Conservation (phyloP, 2,888 invertebrate species). For the Mycalesis mineus region DNA sequence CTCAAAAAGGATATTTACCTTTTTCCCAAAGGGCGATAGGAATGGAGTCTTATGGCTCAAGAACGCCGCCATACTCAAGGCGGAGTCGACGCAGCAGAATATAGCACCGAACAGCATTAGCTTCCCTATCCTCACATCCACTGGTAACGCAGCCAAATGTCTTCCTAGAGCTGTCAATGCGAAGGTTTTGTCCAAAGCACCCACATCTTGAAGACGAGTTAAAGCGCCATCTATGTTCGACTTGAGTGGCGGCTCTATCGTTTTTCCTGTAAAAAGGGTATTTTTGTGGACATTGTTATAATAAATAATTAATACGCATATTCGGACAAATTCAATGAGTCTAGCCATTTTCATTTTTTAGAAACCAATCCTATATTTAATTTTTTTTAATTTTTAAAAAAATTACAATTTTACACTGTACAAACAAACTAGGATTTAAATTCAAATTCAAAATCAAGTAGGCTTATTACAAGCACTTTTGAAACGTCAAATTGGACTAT, state of each 20-base stretch:
- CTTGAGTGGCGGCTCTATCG: conserved; percentile 85
- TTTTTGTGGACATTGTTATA: not conserved
- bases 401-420: no score
- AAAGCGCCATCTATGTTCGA: conserved; percentile 84
- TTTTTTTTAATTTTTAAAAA: no score
- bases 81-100: conserved; percentile 94
- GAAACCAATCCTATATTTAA: no score
- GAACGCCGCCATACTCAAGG: conserved; percentile 92
- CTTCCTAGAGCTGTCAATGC: conserved; percentile 90
- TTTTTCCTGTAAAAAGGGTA: conserved; percentile 66
- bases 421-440: no score
- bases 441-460: no score
- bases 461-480: no score
- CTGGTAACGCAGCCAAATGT: conserved; percentile 91
- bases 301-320: not conserved
- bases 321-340: not conserved
- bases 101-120: conserved; percentile 94
- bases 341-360: no score
- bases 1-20: conserved; percentile 42
- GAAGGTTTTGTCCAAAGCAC: conserved; percentile 86
- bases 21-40: conserved; percentile 84
- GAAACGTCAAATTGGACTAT: no score
- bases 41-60: conserved; percentile 89
- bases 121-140: conserved; percentile 95
- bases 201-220: conserved; percentile 84